These are phyloP conservation scores for Mactra quadrangularis DNA, from an alignment of 1,140 invertebrate species.

Conservation along the genomic window DNA sequence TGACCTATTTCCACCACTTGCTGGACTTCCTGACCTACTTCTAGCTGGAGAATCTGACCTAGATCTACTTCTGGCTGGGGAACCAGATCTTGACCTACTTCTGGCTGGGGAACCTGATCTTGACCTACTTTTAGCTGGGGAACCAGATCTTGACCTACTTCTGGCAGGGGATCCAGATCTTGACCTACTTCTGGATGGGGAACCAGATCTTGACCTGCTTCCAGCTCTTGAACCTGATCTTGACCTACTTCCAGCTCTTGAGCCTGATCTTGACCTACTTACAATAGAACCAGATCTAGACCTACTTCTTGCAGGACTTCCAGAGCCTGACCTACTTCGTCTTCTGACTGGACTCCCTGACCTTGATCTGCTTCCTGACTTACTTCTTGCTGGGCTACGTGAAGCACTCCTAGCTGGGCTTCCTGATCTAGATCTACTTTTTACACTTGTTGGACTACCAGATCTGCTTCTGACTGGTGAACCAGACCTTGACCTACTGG, in stretches of 20 bases:
- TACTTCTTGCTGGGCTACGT: conserved; percentile 19
- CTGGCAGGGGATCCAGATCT: conserved; percentile 8
- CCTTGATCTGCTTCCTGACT: conserved; percentile 46
- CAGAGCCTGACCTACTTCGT: conserved; percentile 40
- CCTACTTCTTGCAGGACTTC: conserved; percentile 30
- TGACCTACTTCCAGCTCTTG: conserved; percentile 36
- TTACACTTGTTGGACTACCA: conserved; percentile 32
- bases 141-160: conserved; percentile 44
- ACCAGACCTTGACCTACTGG: conserved; percentile 31
- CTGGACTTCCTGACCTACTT: conserved; percentile 27
- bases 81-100: conserved; percentile 38
- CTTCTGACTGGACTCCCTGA: conserved; percentile 38
- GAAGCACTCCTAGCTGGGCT: conserved; percentile 36
- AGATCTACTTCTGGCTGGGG: conserved; percentile 47
- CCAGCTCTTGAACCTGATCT: conserved; percentile 3
- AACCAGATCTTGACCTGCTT: conserved; percentile 47
- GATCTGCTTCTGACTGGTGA: conserved; percentile 25
- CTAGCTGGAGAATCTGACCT: conserved; percentile 30
- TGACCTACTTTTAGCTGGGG: conserved; percentile 34
- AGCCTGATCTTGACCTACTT: conserved; percentile 49
- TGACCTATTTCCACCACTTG: conserved; percentile 43
- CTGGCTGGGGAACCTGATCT: conserved; percentile 24
- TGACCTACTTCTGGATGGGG: conserved; percentile 37
- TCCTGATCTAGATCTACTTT: conserved; percentile 39
- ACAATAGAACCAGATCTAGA: background rate